phyloP scores from a whole-genome alignment of 1,140 invertebrate genomes.

The Catajapyx aquilonaris region DNA sequence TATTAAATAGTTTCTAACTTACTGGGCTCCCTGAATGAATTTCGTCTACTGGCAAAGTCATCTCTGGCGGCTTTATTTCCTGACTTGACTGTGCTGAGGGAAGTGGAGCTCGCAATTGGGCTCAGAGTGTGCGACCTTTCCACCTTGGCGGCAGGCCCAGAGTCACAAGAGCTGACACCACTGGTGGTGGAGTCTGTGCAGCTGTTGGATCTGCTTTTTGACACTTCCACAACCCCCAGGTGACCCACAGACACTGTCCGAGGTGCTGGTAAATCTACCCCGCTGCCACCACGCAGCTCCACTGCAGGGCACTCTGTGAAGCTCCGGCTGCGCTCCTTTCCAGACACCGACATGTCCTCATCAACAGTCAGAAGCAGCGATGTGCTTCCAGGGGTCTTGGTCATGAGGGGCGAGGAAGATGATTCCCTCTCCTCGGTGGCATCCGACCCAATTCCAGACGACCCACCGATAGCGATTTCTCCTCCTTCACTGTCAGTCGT shows the following conservation, averaged over 20 bases:
- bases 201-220: slow-evolving; percentile 21
- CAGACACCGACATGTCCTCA: no score
- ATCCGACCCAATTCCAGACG: no score
- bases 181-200: slow-evolving; percentile 55
- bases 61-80: not conserved
- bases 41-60: not conserved
- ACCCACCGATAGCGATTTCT: no score
- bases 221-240: slow-evolving; percentile 7
- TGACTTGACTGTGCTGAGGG: slow-evolving; percentile 15
- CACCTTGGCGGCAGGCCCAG: slow-evolving; percentile 32
- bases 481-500: no score
- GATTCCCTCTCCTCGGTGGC: no score
- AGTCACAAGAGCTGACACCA: slow-evolving; percentile 55
- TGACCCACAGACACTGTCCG: not conserved
- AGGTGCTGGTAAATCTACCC: slow-evolving; percentile 3
- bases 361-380: no score
- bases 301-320: no score
- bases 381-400: no score
- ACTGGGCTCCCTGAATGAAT: slow-evolving; percentile 1
- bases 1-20: no score
- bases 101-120: slow-evolving; percentile 50
- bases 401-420: no score
- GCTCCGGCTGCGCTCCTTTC: slow-evolving; percentile 1
- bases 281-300: no score
- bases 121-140: slow-evolving; percentile 28